Evolutionary conservation across 2,797 vertebrate species (phyloP).

Genomic region (Premnoplex brunnescens): DNA sequence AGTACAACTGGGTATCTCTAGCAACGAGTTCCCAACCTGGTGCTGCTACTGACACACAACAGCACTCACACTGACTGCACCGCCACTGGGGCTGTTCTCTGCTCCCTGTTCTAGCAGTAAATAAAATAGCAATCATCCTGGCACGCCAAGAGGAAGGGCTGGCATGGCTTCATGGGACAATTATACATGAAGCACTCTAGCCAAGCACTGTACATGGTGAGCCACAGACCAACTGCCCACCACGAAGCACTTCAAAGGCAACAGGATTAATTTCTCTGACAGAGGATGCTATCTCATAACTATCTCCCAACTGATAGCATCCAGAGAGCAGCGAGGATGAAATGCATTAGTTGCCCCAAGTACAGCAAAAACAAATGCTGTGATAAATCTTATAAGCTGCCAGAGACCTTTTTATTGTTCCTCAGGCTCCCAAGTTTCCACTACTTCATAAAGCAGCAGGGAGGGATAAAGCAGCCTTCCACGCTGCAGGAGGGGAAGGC

Average conservation of each 20-base stretch:
- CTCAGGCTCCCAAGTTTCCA: neutral
- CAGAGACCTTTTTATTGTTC: neutral
- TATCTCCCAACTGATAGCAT: neutral
- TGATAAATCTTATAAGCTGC: neutral
- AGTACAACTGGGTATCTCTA: neutral
- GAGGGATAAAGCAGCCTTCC: neutral
- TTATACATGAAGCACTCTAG: neutral
- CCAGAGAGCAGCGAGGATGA: neutral
- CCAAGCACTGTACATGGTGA: neutral
- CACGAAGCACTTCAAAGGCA: neutral
- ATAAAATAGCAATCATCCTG: neutral
- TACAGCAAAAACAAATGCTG: slow-evolving; percentile 2
- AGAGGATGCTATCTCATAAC: neutral
- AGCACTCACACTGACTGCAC: neutral
- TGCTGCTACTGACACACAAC: neutral
- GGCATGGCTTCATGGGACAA: neutral
- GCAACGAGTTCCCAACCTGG: neutral
- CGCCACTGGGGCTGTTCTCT: neutral
- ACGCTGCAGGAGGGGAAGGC: rapidly evolving
- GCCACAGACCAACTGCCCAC: neutral
- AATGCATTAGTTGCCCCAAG: neutral
- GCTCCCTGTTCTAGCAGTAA: neutral
- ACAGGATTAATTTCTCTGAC: neutral
- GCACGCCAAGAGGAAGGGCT: neutral
- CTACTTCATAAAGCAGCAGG: slow-evolving; percentile 8